Base-by-base conservation (phyloP, 1,140 invertebrate genomes). In the Samia ricini region DNA sequence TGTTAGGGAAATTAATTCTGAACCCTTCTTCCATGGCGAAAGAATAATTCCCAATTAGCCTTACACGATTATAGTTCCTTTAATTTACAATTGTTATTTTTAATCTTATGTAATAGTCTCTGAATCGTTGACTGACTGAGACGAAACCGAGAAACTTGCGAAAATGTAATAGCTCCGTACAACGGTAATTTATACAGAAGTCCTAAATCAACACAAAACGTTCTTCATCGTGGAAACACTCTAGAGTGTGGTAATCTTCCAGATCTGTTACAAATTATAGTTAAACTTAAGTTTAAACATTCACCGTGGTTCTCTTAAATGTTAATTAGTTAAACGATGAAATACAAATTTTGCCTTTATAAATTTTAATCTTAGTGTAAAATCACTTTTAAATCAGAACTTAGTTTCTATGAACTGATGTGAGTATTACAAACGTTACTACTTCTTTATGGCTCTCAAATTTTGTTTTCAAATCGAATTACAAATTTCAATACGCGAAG, bases 171-270 rank as follows among this genome's bases (percentile, higher is more conserved):
- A 74, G 60, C 57, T n/a, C n/a, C 63, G 68, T 62, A 50, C 61
- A 77, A 22, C 62, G 67, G 71, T 80, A 81, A 82, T 82, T 79
- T 77, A 64, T 71, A 73, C 66, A 72, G 77, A 15, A 74, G 77
- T 83, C 85, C 86, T 89, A 89, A 86, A 74, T 79, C 79, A 86
- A 87, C 86, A 86, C 56, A 61, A 69, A 68, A 64, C 63, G 70
- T 67, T 65, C 70, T 60, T 65, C 66, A 71, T 74, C 68, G 72
- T 66, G 63, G 68, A 69, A 74, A 64, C 74, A 56, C 60, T 66
- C 64, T 63, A 68, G 69, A 77, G 74, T 80, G 76, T 73, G 68
- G 69, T 88, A 86, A 86, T 85, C 85, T 86, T 79, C 61, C 67
- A 77, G 78, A 86, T 80, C 73, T 78, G 72, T 77, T 65, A 65